A percentile compares a stretch with the other conserved stretches of the same genome.
Conservation (phyloP, 2,113 vertebrate species). For the Seriola quinqueradiata region DNA sequence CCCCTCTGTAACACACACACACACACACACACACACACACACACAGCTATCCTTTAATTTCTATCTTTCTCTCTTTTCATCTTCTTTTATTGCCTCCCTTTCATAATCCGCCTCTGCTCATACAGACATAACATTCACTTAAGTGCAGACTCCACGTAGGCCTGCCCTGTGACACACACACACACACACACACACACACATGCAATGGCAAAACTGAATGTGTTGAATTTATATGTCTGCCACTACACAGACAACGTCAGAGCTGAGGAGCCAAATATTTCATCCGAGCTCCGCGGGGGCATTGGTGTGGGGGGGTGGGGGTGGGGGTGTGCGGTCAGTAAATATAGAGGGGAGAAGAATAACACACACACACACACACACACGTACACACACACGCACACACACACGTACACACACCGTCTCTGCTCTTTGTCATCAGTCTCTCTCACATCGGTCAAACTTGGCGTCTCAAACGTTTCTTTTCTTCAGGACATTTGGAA, state of each 20-base stretch:
- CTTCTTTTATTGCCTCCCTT: slow-evolving; percentile 38
- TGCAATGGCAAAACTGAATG: slow-evolving; percentile 21
- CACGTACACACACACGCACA: slow-evolving; percentile 16
- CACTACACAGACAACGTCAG: slow-evolving; percentile 22
- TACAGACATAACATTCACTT: slow-evolving; percentile 57
- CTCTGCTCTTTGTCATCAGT: slow-evolving; percentile 58
- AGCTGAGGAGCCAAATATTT: slow-evolving; percentile 50
- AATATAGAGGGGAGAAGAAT: slow-evolving; percentile 48
- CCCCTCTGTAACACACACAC: background rate
- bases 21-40: slow-evolving; percentile 9
- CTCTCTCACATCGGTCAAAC: slow-evolving; percentile 28
- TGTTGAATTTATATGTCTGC: slow-evolving; percentile 37
- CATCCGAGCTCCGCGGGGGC: slow-evolving; percentile 35
- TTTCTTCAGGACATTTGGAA: slow-evolving; percentile 37
- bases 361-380: slow-evolving; percentile 33
- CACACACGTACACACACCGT: slow-evolving; percentile 39
- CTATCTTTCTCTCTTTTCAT: slow-evolving; percentile 39
- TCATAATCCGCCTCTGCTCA: slow-evolving; percentile 34
- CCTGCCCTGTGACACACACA: background rate
- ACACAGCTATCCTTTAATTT: slow-evolving; percentile 45
- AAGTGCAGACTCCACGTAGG: slow-evolving; percentile 45
- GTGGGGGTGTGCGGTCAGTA: slow-evolving; percentile 43
- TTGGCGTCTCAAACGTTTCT: slow-evolving; percentile 22
- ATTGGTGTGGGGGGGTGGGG: slow-evolving; percentile 2
- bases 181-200: slow-evolving; percentile 17